phyloP scores from a whole-genome alignment of 2,797 vertebrate genomes.

The Lagocephalus sceleratus region DNA sequence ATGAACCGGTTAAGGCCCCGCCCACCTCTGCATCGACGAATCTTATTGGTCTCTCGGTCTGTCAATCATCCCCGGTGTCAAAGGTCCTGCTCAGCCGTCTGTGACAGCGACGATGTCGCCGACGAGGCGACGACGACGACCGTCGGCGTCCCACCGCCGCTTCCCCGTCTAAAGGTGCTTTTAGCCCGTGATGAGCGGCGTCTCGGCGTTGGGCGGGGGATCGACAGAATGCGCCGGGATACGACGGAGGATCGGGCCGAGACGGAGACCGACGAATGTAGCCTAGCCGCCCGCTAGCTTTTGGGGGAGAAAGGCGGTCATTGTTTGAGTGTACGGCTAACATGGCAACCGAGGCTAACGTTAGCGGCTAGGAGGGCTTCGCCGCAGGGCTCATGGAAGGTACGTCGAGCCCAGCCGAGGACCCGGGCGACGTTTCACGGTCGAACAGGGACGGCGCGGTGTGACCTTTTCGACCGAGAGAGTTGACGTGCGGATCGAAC shows the following conservation, averaged over 20 bases:
- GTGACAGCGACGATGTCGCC: constrained; percentile 63
- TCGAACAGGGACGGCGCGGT: background rate
- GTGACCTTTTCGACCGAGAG: constrained; percentile 18
- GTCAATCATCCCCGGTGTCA: constrained; percentile 64
- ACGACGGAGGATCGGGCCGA: constrained; percentile 17
- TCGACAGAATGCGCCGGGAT: constrained; percentile 5
- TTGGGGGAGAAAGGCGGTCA: constrained; percentile 58
- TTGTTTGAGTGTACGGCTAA: constrained; percentile 72
- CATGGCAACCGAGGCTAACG: constrained; percentile 65
- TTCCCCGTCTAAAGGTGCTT: constrained; percentile 1
- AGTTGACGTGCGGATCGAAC: constrained; percentile 4
- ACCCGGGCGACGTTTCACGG: background rate
- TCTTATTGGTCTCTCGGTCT: constrained; percentile 39
- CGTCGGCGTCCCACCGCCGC: background rate
- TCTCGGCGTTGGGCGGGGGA: constrained; percentile 2
- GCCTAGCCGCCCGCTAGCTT: constrained; percentile 55
- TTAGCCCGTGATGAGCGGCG: constrained; percentile 29
- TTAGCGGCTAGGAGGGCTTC: constrained; percentile 36
- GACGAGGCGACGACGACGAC: constrained; percentile 29
- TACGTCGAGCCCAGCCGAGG: background rate
- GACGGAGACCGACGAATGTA: constrained; percentile 43
- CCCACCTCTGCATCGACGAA: constrained; percentile 22
- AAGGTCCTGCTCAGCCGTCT: constrained; percentile 51
- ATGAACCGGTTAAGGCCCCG: constrained; percentile 23
- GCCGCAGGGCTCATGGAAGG: constrained; percentile 21